Conservation (phyloP, 92 coral and sea anemone genomes). For the Zoanthus solanderi region DNA sequence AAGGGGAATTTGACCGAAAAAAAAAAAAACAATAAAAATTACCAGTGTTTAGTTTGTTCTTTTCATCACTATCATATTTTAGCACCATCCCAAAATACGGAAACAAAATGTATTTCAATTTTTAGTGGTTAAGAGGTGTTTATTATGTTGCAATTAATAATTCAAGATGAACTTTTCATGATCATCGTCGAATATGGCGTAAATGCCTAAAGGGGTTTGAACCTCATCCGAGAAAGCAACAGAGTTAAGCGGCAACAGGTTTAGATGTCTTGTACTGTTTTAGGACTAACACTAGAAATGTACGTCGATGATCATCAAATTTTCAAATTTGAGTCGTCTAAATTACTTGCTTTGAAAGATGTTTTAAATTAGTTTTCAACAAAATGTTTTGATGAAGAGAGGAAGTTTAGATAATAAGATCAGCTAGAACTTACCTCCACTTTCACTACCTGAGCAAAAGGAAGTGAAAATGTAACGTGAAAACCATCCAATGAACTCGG, state of each 20-base stretch:
- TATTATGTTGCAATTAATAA: neutral
- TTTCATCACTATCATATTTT: too few species aligned
- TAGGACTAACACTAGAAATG: neutral
- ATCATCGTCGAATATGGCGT: neutral
- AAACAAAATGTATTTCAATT: too few species aligned
- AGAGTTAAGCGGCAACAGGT: neutral
- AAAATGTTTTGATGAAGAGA: neutral
- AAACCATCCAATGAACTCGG: slow-evolving; percentile 36
- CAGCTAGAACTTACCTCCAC: slow-evolving; percentile 7
- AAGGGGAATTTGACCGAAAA: too few species aligned
- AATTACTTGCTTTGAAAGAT: neutral
- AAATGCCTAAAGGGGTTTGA: neutral
- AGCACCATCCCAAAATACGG: too few species aligned
- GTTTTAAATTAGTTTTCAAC: neutral
- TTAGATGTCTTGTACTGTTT: neutral
- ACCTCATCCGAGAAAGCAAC: neutral
- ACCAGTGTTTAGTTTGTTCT: too few species aligned
- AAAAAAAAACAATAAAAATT: too few species aligned
- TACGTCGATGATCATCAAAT: neutral
- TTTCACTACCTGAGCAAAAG: slow-evolving; percentile 14
- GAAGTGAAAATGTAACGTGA: slow-evolving; percentile 10
- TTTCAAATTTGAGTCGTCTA: neutral
- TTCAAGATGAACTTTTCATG: neutral
- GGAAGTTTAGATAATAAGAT: neutral
- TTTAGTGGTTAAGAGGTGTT: too few species aligned